A percentile compares a stretch with the other conserved stretches of the same genome.
Conservation (phyloP, 2,113 vertebrate genomes). For the Calyptommatus sinebrachiatus region DNA sequence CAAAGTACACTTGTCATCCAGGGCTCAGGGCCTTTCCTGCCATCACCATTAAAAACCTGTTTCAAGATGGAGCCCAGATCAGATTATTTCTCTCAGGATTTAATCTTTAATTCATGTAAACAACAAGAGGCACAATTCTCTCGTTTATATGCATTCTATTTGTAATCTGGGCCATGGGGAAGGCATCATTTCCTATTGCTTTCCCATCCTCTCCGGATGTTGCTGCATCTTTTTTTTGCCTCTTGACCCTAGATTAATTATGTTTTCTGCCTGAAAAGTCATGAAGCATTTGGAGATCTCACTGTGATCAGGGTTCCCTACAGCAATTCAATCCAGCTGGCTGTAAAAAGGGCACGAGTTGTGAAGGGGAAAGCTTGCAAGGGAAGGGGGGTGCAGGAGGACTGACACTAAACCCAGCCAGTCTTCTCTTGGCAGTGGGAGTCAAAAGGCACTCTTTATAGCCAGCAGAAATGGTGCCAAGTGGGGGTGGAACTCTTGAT, state of each 20-base stretch:
- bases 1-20: not conserved
- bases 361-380: not conserved
- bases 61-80: not conserved
- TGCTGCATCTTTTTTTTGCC: not conserved
- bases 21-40: not conserved
- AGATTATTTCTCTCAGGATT: not conserved
- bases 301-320: not conserved
- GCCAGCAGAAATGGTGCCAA: not conserved
- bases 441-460: conserved; percentile 38
- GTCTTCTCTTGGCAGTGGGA: conserved; percentile 39
- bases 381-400: not conserved
- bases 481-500: not conserved
- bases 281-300: conserved; percentile 27
- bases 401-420: conserved; percentile 39
- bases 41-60: not conserved
- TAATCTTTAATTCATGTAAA: not conserved
- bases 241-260: not conserved
- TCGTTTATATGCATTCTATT: not conserved
- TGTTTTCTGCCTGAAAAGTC: conserved; percentile 40
- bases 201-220: not conserved
- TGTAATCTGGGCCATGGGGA: not conserved
- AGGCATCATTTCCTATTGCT: not conserved
- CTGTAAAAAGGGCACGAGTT: not conserved
- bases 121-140: not conserved
- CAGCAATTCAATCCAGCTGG: conserved; percentile 43